Base-by-base conservation (phyloP, 2,113 vertebrate species). In the Petroica traversi region DNA sequence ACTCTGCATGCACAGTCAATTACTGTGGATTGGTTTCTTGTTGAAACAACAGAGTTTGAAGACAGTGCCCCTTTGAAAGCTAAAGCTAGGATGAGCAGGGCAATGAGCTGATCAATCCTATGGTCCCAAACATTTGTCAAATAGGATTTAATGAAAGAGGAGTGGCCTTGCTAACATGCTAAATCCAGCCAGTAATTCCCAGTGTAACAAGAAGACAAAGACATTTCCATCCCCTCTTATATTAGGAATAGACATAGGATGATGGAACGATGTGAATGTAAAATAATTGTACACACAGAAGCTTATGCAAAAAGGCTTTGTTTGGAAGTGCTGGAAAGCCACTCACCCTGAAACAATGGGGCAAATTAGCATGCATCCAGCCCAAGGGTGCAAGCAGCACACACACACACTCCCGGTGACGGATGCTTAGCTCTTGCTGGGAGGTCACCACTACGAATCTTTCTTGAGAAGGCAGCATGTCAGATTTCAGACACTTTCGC, bases 291-390 rank as follows among this genome's bases (percentile, higher is more conserved):
- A 97, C 61, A 33, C 92, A 54, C 90, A 93, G 97, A 96, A 91
- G 95, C 97, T 97, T 97, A 97, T 96, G 98, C 97, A 97, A 98
- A 98, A 97, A 95, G 96, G 94, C 97, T 99, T 99, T 99, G 98
- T 98, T 98, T 62, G 19, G 93, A 97, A 98, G 97, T 97, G 98
- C 98, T 98, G 97, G 97, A 97, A 98, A 98, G 95, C 92, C 98
- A 98, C 95, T 99, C 98, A 99, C 98, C 98, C 98, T 48, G 98
- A 99, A 99, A 99, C 98, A 99, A 99, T 98, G 98, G 98, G 96
- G 95, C 94, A 98, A 98, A 98, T 99, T 98, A 99, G 97, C 96
- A 98, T 98, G 97, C 98, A 97, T 95, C 94, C 97, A 97, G 97
- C 95, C 97, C 95, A 94, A 97, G 95, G 96, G 97, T 97, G 93